phyloP scores from a whole-genome alignment of 92 coral and sea anemone genomes.

The Phenganax subtilis region DNA sequence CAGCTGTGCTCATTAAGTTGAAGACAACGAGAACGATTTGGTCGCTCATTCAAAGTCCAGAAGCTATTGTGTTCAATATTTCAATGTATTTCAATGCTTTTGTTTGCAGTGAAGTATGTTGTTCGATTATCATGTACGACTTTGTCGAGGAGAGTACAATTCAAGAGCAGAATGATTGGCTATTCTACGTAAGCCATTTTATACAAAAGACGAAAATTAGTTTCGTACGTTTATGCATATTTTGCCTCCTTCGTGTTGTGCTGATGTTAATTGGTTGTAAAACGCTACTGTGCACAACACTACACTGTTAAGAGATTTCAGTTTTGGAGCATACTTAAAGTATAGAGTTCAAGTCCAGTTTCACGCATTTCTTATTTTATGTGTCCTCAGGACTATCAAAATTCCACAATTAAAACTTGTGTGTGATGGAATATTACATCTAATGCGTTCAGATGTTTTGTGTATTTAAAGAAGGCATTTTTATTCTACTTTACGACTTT shows the following conservation, averaged over 20 bases:
- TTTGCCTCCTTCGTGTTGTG: not conserved
- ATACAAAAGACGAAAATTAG: not conserved
- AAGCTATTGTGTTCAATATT: conserved; percentile 9
- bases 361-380: not conserved
- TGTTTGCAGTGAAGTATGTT: not conserved
- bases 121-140: not conserved
- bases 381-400: not conserved
- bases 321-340: not conserved
- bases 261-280: not conserved
- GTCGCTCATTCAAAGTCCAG: not conserved
- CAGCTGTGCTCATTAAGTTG: not conserved
- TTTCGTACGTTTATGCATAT: not conserved
- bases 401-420: not conserved
- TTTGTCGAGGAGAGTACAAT: conserved; percentile 3
- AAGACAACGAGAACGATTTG: not conserved
- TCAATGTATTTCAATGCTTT: not conserved
- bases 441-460: not conserved
- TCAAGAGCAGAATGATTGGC: not conserved
- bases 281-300: not conserved
- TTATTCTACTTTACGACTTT: not conserved
- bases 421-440: not conserved
- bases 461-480: not conserved
- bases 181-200: conserved; percentile 9
- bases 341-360: not conserved
- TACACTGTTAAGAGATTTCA: not conserved